A percentile compares a stretch with the other conserved stretches of the same genome.
phyloP scores from a whole-genome alignment of 2,888 invertebrate species.

The Patella ulyssiponensis region DNA sequence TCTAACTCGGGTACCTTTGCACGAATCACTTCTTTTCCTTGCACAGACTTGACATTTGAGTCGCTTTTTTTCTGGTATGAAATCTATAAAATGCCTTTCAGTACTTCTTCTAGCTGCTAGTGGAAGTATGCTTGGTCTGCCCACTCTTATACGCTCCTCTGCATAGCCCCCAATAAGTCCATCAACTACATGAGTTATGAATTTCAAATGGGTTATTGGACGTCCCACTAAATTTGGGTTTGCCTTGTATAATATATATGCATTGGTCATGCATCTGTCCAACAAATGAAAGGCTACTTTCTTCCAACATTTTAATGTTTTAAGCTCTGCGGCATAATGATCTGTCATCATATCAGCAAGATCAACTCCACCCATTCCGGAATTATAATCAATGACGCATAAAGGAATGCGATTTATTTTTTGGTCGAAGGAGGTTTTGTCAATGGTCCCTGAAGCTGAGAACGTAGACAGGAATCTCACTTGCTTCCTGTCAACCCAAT shows the following conservation, averaged over 20 bases:
- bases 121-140: neutral
- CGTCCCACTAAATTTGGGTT: too few species aligned
- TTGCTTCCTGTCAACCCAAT: constrained; percentile 13
- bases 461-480: neutral
- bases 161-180: neutral
- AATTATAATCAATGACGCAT: too few species aligned
- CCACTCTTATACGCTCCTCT: neutral
- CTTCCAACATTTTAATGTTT: constrained; percentile 9
- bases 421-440: neutral
- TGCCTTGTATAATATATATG: too few species aligned
- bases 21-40: neutral
- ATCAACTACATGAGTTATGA: neutral
- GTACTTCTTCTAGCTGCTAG: neutral
- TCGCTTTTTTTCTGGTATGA: neutral
- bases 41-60: neutral
- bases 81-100: constrained; percentile 6
- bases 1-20: neutral
- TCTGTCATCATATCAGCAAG: too few species aligned
- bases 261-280: too few species aligned
- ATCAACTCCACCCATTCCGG: too few species aligned
- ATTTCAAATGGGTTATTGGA: too few species aligned
- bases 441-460: neutral
- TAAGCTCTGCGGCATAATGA: too few species aligned
- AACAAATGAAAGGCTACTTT: too few species aligned
- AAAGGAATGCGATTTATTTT: too few species aligned